These are phyloP conservation scores for Caretta caretta DNA, from an alignment of 2,113 vertebrate species.

Conservation along the genomic window DNA sequence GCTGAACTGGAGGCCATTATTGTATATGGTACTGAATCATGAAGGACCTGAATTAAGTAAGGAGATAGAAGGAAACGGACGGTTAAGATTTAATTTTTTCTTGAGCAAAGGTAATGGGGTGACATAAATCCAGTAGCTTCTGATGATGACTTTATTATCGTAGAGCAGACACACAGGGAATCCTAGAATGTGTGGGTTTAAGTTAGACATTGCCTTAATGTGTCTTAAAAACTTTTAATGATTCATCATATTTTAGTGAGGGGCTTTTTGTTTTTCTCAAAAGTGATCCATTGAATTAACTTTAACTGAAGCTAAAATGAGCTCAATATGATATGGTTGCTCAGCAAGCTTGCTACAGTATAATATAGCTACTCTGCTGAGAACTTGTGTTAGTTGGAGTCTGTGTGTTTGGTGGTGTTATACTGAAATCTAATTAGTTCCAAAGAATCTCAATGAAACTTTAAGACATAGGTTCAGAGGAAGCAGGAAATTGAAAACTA, in stretches of 20 bases:
- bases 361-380: not conserved
- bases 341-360: not conserved
- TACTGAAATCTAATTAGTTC: not conserved
- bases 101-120: not conserved
- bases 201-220: not conserved
- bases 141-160: not conserved
- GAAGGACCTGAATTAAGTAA: not conserved
- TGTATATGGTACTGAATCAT: not conserved
- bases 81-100: not conserved
- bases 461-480: fast-evolving
- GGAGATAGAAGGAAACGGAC: not conserved
- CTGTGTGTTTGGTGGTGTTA: not conserved
- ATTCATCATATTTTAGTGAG: not conserved
- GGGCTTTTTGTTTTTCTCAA: not conserved
- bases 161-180: not conserved
- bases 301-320: not conserved
- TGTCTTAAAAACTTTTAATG: not conserved
- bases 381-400: not conserved
- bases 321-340: not conserved
- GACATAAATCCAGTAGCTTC: not conserved
- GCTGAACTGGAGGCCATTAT: not conserved
- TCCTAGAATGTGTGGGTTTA: not conserved
- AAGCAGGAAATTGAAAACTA: not conserved
- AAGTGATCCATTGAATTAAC: not conserved
- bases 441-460: not conserved